Percentiles rank a stretch among this genome's conserved stretches.
These are phyloP conservation scores for Zaprionus kolodkinae DNA, from an alignment of 1,140 invertebrate genomes.

Conservation along the genomic window DNA sequence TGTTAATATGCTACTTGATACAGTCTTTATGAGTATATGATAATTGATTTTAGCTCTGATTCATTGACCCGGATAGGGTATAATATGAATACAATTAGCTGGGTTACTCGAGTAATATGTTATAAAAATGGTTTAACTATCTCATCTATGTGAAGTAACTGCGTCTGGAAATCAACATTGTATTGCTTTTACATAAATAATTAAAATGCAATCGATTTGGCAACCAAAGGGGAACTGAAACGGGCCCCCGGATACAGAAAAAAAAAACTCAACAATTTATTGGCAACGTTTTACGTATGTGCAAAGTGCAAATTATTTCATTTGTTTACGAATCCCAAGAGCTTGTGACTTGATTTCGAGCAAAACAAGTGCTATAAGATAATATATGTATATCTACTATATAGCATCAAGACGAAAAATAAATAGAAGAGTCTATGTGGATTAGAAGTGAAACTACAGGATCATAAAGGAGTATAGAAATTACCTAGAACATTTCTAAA, in stretches of 20 bases:
- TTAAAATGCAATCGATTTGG: constrained; percentile 42
- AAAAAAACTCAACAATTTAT: constrained; percentile 49
- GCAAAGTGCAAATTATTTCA: constrained; percentile 67
- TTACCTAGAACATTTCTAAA: neutral
- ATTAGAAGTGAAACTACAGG: neutral
- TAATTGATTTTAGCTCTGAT: constrained; percentile 3
- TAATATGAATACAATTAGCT: neutral
- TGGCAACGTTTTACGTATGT: constrained; percentile 53
- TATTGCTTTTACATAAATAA: constrained; percentile 15
- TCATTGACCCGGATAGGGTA: constrained; percentile 22
- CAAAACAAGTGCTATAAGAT: constrained; percentile 13
- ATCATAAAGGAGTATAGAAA: constrained; percentile 2
- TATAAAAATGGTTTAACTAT: neutral
- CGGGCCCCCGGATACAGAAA: constrained; percentile 39
- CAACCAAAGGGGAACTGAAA: constrained; percentile 40
- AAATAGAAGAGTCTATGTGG: neutral
- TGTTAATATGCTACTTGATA: neutral
- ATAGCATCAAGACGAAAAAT: constrained; percentile 26
- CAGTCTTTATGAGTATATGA: constrained; percentile 23
- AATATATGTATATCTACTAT: neutral
- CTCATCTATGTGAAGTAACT: constrained; percentile 2
- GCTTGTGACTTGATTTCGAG: constrained; percentile 65
- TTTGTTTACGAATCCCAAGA: constrained; percentile 68
- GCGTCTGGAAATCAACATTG: constrained; percentile 6
- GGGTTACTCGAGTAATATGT: neutral